These are phyloP conservation scores for Myotis planiceps DNA, from an alignment of 2,797 vertebrate genomes.

Conservation along the genomic window DNA sequence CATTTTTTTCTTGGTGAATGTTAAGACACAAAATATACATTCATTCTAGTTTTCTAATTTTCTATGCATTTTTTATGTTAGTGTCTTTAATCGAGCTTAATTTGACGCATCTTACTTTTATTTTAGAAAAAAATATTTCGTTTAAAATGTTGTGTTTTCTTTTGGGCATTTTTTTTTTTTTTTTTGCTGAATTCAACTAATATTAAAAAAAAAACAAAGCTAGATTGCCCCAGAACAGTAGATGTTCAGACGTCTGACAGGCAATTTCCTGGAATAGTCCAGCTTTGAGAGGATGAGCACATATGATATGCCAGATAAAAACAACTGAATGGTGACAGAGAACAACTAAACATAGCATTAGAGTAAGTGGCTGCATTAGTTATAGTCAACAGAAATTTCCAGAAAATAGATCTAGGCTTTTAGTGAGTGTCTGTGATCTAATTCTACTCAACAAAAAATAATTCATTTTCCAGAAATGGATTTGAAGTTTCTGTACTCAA, in stretches of 20 bases:
- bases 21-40: background rate
- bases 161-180: slow-evolving; percentile 4
- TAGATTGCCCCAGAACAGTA: background rate
- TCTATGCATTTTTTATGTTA: background rate
- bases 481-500: slow-evolving; percentile 41
- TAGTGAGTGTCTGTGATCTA: slow-evolving; percentile 41
- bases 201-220: background rate
- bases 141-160: background rate
- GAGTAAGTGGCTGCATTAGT: slow-evolving; percentile 65
- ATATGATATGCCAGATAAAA: slow-evolving; percentile 36
- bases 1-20: background rate
- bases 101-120: background rate
- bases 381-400: slow-evolving; percentile 57
- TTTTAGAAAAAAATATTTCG: background rate
- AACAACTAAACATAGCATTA: slow-evolving; percentile 62
- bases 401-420: slow-evolving; percentile 69
- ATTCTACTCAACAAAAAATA: background rate
- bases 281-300: slow-evolving; percentile 6
- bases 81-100: background rate
- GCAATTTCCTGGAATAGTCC: slow-evolving; percentile 67
- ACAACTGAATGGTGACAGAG: slow-evolving; percentile 47
- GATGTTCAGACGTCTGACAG: slow-evolving; percentile 10
- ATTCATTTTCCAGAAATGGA: slow-evolving; percentile 54
- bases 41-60: background rate
- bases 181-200: background rate